A percentile compares a stretch with the other conserved stretches of the same genome.
These are phyloP conservation scores for Bufo bufo DNA, from an alignment of 2,113 vertebrate genomes.

Conservation along the genomic window DNA sequence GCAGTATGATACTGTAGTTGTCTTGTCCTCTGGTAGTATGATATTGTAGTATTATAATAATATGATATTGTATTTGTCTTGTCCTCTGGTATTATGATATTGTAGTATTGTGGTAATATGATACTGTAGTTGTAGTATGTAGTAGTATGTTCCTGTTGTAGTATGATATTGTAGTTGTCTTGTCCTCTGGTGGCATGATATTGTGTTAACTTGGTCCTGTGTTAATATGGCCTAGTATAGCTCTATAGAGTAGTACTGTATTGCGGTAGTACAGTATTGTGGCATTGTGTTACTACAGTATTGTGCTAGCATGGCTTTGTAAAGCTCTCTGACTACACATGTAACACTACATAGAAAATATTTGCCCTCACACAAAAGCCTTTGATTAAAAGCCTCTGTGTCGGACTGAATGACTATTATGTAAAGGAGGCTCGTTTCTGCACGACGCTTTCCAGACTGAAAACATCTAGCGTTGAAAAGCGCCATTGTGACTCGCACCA, in stretches of 20 bases:
- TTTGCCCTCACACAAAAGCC: neutral
- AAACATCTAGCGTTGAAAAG: neutral
- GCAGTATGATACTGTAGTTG: neutral
- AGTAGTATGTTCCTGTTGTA: neutral
- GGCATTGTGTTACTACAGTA: neutral
- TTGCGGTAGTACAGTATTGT: neutral
- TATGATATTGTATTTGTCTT: neutral
- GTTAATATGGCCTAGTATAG: neutral
- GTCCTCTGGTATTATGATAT: neutral
- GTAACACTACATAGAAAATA: neutral
- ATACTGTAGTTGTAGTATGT: neutral
- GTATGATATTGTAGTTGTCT: neutral
- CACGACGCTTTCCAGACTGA: neutral
- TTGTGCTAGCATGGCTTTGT: neutral
- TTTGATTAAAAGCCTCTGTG: neutral
- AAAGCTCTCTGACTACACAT: neutral
- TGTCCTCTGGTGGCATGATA: neutral
- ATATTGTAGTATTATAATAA: neutral
- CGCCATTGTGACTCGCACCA: neutral
- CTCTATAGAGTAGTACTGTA: neutral
- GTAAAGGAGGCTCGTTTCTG: neutral
- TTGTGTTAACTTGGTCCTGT: neutral
- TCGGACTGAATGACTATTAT: neutral
- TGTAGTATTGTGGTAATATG: neutral
- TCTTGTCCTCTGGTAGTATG: neutral